These are phyloP conservation scores for Pangasius macronema DNA, from an alignment of 2,797 vertebrate genomes.

Conservation along the genomic window DNA sequence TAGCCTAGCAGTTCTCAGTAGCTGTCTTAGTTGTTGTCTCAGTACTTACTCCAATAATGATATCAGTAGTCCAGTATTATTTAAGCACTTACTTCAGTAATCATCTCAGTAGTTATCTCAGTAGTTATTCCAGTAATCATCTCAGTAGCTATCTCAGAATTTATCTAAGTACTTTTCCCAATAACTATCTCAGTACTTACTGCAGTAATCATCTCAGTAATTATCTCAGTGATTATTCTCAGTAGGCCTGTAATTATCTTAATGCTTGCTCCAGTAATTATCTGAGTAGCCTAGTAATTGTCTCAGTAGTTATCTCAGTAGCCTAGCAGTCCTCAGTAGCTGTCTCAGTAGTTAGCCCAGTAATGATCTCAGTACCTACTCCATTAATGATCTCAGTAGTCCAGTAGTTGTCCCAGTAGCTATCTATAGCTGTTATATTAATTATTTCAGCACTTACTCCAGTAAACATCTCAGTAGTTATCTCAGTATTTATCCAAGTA, in stretches of 20 bases:
- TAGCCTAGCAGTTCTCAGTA: neutral
- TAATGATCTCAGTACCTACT: neutral
- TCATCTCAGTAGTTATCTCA: neutral
- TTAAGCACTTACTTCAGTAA: neutral
- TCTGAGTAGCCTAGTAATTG: neutral
- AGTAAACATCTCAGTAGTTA: neutral
- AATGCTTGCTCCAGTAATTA: neutral
- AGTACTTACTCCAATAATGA: neutral
- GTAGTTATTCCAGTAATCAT: neutral
- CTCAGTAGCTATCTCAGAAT: neutral
- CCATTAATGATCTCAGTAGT: neutral
- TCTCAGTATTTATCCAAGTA: too few relatives aligned
- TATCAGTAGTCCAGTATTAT: neutral
- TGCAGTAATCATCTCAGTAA: neutral
- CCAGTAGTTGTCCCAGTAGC: too few relatives aligned
- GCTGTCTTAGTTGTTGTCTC: neutral
- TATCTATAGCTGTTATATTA: neutral
- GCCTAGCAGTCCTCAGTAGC: too few relatives aligned
- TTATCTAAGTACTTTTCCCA: neutral
- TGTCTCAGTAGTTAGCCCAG: too few relatives aligned
- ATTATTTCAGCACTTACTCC: neutral
- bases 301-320: too few relatives aligned
- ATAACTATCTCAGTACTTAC: neutral
- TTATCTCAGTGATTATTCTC: neutral
- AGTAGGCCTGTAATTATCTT: neutral